Conservation (phyloP, 64 coral and sea anemone genomes). For the Montipora capricornis region DNA sequence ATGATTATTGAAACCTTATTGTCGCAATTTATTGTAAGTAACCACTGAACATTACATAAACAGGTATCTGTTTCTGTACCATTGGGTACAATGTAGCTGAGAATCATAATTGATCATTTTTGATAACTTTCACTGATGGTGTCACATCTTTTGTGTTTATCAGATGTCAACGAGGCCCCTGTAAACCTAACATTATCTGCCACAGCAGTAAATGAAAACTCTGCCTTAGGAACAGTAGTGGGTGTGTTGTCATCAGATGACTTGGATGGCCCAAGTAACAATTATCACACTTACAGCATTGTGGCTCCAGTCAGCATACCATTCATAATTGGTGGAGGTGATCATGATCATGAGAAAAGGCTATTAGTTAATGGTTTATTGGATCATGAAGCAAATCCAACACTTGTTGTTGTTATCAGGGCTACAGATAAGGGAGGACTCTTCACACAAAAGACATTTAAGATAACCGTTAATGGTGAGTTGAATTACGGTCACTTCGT, state of each 20-base stretch:
- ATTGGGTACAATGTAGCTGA: too few relatives aligned
- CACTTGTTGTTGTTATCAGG: conserved; percentile 59
- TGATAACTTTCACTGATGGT: background rate
- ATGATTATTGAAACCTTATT: too few relatives aligned
- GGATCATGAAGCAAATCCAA: conserved; percentile 81
- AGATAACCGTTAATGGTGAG: conserved; percentile 81
- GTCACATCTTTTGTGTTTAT: background rate
- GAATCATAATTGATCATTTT: too few relatives aligned
- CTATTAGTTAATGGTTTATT: conserved; percentile 70
- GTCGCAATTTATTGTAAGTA: too few relatives aligned
- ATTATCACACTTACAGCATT: conserved; percentile 69
- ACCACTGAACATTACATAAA: too few relatives aligned
- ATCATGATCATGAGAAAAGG: background rate
- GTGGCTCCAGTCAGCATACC: conserved; percentile 34
- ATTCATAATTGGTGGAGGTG: conserved; percentile 65
- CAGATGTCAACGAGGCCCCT: conserved; percentile 94
- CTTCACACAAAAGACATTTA: conserved; percentile 71
- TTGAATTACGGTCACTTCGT: background rate
- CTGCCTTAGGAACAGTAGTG: conserved; percentile 48
- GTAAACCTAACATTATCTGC: conserved; percentile 71
- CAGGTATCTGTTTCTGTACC: too few relatives aligned
- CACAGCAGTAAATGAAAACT: conserved; percentile 73
- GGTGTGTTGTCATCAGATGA: conserved; percentile 78
- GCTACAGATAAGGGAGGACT: conserved; percentile 81
- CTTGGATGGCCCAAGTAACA: conserved; percentile 68